phyloP scores from a whole-genome alignment of 1,140 invertebrate species.

The Drosophila persimilis region DNA sequence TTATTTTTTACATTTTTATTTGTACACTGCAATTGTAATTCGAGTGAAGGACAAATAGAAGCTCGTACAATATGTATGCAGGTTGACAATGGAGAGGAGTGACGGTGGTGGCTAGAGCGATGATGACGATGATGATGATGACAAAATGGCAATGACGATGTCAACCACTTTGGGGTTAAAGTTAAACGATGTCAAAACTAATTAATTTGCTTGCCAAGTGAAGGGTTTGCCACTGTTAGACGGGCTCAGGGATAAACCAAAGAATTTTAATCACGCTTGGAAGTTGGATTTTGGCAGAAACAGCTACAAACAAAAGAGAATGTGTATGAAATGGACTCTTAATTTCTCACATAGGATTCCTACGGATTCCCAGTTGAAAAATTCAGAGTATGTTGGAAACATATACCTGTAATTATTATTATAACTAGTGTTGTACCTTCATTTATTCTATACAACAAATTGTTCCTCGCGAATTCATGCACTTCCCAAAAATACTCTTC shows the following conservation, averaged over 20 bases:
- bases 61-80: not conserved
- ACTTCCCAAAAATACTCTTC: not conserved
- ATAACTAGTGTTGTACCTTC: too few relatives aligned
- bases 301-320: too few relatives aligned
- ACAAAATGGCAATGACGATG: constrained; percentile 17
- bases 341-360: too few relatives aligned
- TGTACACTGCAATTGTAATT: constrained; percentile 42
- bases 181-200: constrained; percentile 49
- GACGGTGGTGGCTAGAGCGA: constrained; percentile 10
- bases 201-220: constrained; percentile 35
- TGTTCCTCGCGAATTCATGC: not conserved
- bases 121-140: constrained; percentile 6
- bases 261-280: constrained; percentile 9
- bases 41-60: constrained; percentile 43
- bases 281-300: not conserved
- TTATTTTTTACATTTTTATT: constrained; percentile 13
- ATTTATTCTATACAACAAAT: too few relatives aligned
- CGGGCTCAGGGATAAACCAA: not conserved
- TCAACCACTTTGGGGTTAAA: constrained; percentile 40
- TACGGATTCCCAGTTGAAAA: too few relatives aligned
- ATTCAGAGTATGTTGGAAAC: too few relatives aligned
- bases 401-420: too few relatives aligned
- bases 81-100: constrained; percentile 37
- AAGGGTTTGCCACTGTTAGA: constrained; percentile 17
- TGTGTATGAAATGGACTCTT: too few relatives aligned